Conservation (phyloP, 1,140 invertebrate genomes). For the Hylaeus volcanicus region DNA sequence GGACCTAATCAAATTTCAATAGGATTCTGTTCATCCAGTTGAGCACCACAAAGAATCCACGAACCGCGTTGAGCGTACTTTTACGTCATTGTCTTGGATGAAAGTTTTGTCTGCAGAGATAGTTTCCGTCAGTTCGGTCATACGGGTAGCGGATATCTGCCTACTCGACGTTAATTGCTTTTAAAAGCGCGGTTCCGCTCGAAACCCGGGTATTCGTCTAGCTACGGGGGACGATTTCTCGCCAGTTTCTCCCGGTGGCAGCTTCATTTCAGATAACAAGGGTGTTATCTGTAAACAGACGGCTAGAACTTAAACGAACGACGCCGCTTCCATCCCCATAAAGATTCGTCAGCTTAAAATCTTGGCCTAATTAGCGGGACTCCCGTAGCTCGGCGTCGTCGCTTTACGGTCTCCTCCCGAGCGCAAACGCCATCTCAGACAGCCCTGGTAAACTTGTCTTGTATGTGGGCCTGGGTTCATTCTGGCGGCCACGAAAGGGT, state of each 20-base stretch:
- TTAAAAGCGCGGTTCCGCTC: not conserved
- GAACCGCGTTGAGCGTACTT: too few relatives aligned
- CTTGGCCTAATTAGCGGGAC: conserved; percentile 62
- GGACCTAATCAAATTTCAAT: too few relatives aligned
- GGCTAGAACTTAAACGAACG: conserved; percentile 3
- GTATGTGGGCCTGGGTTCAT: conserved; percentile 63
- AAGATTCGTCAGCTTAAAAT: conserved; percentile 58
- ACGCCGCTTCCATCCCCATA: conserved; percentile 11
- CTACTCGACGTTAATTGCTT: not conserved
- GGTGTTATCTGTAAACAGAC: conserved; percentile 45
- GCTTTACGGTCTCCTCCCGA: conserved; percentile 46
- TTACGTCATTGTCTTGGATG: not conserved
- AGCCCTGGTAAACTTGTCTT: conserved; percentile 45
- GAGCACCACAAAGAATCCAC: too few relatives aligned
- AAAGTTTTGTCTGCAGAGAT: not conserved
- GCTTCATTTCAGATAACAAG: conserved; percentile 23
- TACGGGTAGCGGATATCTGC: not conserved
- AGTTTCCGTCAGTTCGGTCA: not conserved
- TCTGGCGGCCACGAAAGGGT: conserved; percentile 24
- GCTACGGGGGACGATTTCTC: not conserved
- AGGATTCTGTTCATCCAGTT: too few relatives aligned
- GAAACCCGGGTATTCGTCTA: not conserved
- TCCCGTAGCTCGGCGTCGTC: conserved; percentile 26
- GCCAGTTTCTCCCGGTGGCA: not conserved
- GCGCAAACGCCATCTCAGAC: conserved; percentile 39